phyloP scores from a whole-genome alignment of 2,113 vertebrate genomes.

The Zosterops lateralis region DNA sequence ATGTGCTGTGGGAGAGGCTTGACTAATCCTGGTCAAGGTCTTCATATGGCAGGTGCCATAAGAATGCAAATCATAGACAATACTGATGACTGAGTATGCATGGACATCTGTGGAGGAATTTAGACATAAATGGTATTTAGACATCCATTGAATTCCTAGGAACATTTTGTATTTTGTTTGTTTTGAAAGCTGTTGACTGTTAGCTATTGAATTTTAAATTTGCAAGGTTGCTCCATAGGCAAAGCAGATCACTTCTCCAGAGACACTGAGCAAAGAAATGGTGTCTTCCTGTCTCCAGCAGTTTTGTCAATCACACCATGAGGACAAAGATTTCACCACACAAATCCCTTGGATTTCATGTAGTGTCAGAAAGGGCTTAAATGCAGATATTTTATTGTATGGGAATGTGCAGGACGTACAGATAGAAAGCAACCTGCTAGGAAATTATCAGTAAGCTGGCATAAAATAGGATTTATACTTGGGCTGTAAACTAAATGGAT shows the following conservation, averaged over 20 bases:
- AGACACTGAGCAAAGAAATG: neutral
- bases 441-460: neutral
- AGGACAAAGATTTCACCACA: neutral
- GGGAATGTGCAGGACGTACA: neutral
- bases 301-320: neutral
- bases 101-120: neutral
- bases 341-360: neutral
- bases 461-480: slow-evolving; percentile 43
- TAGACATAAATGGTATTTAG: neutral
- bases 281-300: neutral
- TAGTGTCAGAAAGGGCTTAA: neutral
- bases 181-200: neutral
- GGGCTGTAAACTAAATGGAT: slow-evolving; percentile 14
- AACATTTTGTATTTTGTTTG: neutral
- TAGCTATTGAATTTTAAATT: neutral
- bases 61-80: neutral
- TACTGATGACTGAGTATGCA: neutral
- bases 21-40: neutral
- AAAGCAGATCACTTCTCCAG: neutral
- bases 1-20: neutral
- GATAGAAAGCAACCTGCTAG: neutral
- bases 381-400: neutral
- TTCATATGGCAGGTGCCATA: neutral
- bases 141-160: neutral
- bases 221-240: neutral